These are phyloP conservation scores for Nomada goodeniana DNA, from an alignment of 2,888 invertebrate species.

Conservation along the genomic window DNA sequence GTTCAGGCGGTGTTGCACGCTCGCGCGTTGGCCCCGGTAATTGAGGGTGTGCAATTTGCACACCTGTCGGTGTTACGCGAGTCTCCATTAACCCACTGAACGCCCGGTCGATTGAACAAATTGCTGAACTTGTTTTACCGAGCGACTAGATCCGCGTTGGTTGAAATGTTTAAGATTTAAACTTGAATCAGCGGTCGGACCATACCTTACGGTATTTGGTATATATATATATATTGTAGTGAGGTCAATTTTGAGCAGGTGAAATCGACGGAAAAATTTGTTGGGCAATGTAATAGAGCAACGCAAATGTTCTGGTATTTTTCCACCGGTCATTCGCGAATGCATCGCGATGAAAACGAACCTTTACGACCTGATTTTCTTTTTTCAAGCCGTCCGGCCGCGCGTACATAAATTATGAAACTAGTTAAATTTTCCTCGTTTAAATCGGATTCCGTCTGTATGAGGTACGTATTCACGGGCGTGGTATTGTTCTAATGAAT, in stretches of 20 bases:
- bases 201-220: too few species aligned
- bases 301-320: too few species aligned
- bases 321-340: too few species aligned
- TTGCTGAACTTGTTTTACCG: too few species aligned
- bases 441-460: slow-evolving; percentile 32
- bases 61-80: not conserved
- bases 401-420: slow-evolving; percentile 11
- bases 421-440: slow-evolving; percentile 27
- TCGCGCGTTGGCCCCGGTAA: not conserved
- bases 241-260: too few species aligned
- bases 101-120: too few species aligned
- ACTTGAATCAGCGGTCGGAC: too few species aligned
- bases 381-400: not conserved
- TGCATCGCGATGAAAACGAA: not conserved
- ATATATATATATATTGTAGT: too few species aligned
- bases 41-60: not conserved
- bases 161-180: too few species aligned
- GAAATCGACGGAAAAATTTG: too few species aligned
- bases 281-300: too few species aligned
- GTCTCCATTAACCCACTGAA: not conserved
- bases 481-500: slow-evolving; percentile 34
- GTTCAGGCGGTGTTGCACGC: not conserved
- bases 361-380: not conserved
- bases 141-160: too few species aligned
- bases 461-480: slow-evolving; percentile 21